phyloP scores from a whole-genome alignment of 2,113 vertebrate species.

The Chamaetylas fuelleborni region DNA sequence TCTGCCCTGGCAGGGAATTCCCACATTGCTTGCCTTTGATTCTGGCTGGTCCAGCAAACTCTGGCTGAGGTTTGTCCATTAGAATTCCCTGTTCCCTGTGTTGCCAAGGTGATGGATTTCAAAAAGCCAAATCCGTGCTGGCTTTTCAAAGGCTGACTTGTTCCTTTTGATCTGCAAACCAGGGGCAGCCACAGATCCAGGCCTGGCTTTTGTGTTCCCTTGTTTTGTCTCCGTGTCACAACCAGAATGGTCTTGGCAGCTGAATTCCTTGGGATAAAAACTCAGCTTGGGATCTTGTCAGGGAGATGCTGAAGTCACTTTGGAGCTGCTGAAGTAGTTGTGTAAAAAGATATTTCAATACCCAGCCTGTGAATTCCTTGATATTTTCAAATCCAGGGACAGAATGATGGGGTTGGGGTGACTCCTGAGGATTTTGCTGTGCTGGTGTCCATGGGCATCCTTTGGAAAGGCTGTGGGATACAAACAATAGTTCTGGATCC shows the following conservation, averaged over 20 bases:
- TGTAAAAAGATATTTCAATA: neutral
- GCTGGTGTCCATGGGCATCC: neutral
- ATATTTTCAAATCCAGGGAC: rapidly evolving
- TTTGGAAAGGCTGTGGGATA: neutral
- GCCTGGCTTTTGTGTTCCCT: neutral
- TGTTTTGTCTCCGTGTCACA: neutral
- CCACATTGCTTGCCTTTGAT: rapidly evolving
- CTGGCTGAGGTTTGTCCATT: rapidly evolving
- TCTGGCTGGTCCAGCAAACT: rapidly evolving
- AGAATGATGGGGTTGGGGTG: neutral
- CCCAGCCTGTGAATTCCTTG: neutral
- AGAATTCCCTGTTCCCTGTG: neutral
- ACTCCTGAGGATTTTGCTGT: neutral
- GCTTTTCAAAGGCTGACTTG: neutral
- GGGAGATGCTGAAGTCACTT: neutral
- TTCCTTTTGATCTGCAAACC: conserved; percentile 23
- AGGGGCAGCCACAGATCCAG: neutral
- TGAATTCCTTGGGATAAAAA: neutral
- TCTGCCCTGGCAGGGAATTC: neutral
- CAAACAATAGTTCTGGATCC: neutral
- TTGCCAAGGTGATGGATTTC: conserved; percentile 31
- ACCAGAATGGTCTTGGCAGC: neutral
- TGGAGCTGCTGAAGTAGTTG: rapidly evolving
- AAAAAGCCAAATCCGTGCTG: neutral
- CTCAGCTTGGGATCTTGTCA: neutral